Conservation (phyloP, 1,140 invertebrate species). For the Euwallacea similis region DNA sequence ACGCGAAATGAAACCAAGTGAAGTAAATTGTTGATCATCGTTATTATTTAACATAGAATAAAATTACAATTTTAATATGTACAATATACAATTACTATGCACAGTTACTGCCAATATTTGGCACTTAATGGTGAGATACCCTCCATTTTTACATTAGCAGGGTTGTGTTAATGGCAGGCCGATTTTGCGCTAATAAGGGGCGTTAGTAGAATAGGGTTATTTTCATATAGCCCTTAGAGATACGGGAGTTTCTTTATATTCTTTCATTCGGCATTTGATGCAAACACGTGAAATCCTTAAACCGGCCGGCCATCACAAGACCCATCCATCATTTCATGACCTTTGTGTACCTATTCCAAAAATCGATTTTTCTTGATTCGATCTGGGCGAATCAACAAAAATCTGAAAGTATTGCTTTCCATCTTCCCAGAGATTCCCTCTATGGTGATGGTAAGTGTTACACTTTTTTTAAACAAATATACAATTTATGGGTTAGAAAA, state of each 20-base stretch:
- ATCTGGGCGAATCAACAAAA: background rate
- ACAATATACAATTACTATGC: conserved; percentile 46
- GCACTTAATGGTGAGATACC: conserved; percentile 43
- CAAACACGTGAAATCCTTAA: conserved; percentile 36
- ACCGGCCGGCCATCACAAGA: conserved; percentile 29
- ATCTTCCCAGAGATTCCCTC: background rate
- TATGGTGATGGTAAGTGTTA: too few relatives aligned
- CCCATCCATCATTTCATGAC: conserved; percentile 12
- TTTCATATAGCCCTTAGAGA: background rate
- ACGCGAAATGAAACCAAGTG: conserved; percentile 1
- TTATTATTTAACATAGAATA: conserved; percentile 45
- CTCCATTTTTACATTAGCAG: conserved; percentile 33
- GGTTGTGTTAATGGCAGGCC: conserved; percentile 25
- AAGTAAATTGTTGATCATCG: conserved; percentile 40
- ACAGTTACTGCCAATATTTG: conserved; percentile 40
- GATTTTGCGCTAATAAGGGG: conserved; percentile 10
- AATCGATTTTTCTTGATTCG: background rate
- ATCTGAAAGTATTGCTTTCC: conserved; percentile 1
- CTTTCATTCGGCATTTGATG: conserved; percentile 36
- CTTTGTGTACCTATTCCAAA: conserved; percentile 31
- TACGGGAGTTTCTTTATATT: background rate
- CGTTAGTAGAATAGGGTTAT: background rate
- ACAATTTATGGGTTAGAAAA: too few relatives aligned
- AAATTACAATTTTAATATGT: conserved; percentile 45
- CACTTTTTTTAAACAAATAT: too few relatives aligned